Percentiles rank a stretch among this genome's conserved stretches.
Evolutionary conservation across 2,113 vertebrate genomes (phyloP).

Genomic region (Recurvirostra avosetta): DNA sequence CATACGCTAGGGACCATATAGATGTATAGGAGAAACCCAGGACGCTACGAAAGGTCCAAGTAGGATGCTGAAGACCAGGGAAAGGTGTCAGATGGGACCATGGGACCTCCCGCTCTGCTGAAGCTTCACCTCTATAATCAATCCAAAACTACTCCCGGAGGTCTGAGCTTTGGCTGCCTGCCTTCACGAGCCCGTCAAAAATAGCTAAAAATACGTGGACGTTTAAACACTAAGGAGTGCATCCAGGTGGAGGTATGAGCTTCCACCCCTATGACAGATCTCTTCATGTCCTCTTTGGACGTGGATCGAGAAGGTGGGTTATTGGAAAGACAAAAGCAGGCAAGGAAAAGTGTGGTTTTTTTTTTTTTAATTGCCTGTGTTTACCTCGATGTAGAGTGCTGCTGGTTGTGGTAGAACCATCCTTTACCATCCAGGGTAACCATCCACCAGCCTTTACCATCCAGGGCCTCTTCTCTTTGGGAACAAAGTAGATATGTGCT

Average conservation of each 20-base stretch:
- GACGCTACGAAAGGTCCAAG: background rate
- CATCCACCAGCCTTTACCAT: no score
- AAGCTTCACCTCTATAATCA: background rate
- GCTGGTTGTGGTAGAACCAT: background rate
- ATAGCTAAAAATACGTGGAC: fast-evolving
- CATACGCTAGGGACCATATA: fast-evolving
- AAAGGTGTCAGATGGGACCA: background rate
- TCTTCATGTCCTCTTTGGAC: background rate
- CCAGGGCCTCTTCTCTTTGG: background rate
- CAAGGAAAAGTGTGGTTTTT: background rate
- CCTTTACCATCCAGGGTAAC: background rate
- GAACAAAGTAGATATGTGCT: background rate
- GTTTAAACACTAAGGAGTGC: background rate
- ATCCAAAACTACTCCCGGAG: fast-evolving
- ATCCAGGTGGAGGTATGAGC: background rate
- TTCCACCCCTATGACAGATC: background rate
- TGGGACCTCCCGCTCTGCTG: background rate
- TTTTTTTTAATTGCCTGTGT: background rate
- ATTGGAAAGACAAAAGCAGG: background rate
- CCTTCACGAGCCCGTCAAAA: background rate
- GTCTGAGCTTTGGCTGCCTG: background rate
- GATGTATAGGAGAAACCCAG: background rate
- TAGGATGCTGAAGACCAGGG: background rate
- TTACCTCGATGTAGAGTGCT: fast-evolving
- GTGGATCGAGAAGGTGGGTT: no score